Evolutionary conservation across 2,797 vertebrate genomes (phyloP).

Genomic region (Sebastes nivosus): DNA sequence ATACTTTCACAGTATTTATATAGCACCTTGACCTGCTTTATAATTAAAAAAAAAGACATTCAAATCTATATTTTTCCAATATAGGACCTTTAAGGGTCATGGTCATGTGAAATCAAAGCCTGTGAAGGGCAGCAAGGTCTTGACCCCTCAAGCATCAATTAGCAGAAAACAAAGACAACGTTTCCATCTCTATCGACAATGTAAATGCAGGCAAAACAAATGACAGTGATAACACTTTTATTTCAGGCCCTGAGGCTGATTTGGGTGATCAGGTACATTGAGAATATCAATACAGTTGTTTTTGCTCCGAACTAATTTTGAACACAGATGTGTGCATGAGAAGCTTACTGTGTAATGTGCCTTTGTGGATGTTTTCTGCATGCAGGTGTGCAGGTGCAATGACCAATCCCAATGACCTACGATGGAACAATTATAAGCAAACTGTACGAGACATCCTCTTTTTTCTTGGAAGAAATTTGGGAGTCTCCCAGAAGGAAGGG

Average conservation of each 20-base stretch:
- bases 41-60: too few species aligned
- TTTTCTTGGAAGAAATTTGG: slow-evolving; percentile 34
- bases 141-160: neutral
- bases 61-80: too few species aligned
- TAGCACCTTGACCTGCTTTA: too few species aligned
- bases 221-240: neutral
- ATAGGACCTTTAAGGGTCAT: neutral
- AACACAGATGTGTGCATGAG: neutral
- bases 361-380: neutral
- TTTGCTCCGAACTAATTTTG: neutral
- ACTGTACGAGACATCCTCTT: neutral
- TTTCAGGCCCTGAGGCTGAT: neutral
- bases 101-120: neutral
- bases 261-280: neutral
- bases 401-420: neutral
- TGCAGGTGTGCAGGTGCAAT: neutral
- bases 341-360: neutral
- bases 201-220: neutral
- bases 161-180: neutral
- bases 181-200: slow-evolving; percentile 5
- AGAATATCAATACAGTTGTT: neutral
- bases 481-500: slow-evolving; percentile 45
- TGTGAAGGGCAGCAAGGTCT: neutral
- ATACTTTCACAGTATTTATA: too few species aligned
- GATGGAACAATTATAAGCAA: neutral